Evolutionary conservation across 2,888 invertebrate species (phyloP).

Genomic region (Trachelus iudaicus): DNA sequence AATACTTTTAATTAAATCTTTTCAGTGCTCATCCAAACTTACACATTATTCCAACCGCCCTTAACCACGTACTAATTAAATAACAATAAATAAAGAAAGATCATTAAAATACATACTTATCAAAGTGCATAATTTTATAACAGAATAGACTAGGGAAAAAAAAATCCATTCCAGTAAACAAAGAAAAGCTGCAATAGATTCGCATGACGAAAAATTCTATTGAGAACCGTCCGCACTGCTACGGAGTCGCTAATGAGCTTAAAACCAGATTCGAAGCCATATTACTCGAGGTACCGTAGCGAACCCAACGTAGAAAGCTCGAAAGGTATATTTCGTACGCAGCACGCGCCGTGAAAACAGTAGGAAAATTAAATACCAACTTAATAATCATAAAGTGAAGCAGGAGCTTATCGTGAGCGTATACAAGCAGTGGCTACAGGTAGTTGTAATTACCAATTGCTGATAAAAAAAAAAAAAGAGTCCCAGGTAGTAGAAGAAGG

Average conservation of each 20-base stretch:
- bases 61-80: not conserved
- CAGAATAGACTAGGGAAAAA: not conserved
- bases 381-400: not conserved
- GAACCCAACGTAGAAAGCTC: not conserved
- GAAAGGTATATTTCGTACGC: not conserved
- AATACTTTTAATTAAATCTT: not conserved
- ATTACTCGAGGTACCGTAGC: constrained; percentile 4
- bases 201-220: not conserved
- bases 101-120: too few relatives aligned
- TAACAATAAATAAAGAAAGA: not conserved
- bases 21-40: not conserved
- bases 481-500: not conserved
- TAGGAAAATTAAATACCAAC: not conserved
- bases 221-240: constrained; percentile 39
- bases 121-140: not conserved
- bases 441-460: not conserved
- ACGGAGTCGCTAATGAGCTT: constrained; percentile 54
- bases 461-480: not conserved
- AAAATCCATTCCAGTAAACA: not conserved
- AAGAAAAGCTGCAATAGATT: not conserved
- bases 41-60: not conserved
- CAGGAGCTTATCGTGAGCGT: not conserved
- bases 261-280: constrained; percentile 46
- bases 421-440: not conserved
- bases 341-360: not conserved